These are phyloP conservation scores for Syrista parreyssii DNA, from an alignment of 2,888 invertebrate species.

Conservation along the genomic window DNA sequence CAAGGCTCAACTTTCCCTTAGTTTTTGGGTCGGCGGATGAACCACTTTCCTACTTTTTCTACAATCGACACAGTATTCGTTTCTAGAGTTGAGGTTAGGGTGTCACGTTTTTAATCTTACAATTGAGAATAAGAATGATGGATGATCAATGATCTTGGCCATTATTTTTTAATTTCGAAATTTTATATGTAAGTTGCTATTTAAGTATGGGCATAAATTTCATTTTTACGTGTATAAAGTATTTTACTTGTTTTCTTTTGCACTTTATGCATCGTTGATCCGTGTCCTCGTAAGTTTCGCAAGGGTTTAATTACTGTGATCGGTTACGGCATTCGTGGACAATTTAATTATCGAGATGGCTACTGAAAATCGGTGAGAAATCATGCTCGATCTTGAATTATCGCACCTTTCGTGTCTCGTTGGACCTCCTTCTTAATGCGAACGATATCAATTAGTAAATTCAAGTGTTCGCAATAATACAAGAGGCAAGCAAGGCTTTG, in stretches of 20 bases:
- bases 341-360: not conserved
- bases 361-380: not conserved
- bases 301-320: constrained; percentile 3
- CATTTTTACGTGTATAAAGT: not conserved
- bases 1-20: constrained; percentile 37
- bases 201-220: not conserved
- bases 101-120: not conserved
- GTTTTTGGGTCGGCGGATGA: constrained; percentile 19
- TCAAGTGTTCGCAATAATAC: not conserved
- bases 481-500: not conserved
- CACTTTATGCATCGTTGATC: too few relatives aligned
- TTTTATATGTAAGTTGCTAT: not conserved
- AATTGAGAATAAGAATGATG: not conserved
- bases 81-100: not conserved
- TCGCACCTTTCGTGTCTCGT: not conserved
- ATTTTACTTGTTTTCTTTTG: not conserved
- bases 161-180: not conserved
- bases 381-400: not conserved
- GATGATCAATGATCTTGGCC: not conserved
- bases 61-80: not conserved
- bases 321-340: not conserved
- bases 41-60: constrained; percentile 19
- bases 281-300: not conserved
- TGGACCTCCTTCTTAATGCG: not conserved
- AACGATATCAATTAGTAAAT: not conserved